Evolutionary conservation across 2,888 invertebrate species (phyloP).

Genomic region (Lymantria dispar): DNA sequence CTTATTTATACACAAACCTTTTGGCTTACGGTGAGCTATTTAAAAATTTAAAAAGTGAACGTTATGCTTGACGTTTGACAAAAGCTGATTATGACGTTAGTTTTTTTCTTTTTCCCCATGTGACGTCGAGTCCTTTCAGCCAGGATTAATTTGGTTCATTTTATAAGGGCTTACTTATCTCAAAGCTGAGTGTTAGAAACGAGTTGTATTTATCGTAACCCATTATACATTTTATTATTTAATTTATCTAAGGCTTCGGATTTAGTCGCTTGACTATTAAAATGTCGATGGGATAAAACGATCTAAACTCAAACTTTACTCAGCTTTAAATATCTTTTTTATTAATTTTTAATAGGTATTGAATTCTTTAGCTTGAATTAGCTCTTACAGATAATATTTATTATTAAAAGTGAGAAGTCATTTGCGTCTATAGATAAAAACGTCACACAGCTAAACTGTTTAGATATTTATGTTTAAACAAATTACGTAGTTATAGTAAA

Average conservation of each 20-base stretch:
- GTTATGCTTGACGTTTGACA: slow-evolving; percentile 72
- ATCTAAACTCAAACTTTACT: slow-evolving; percentile 71
- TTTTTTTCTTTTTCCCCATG: slow-evolving; percentile 60
- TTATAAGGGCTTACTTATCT: slow-evolving; percentile 80
- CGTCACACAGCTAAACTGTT: not conserved
- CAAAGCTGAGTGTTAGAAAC: slow-evolving; percentile 65
- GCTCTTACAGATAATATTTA: not conserved
- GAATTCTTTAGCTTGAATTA: slow-evolving; percentile 11
- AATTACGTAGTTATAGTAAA: too few relatives aligned
- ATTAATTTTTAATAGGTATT: slow-evolving; percentile 50
- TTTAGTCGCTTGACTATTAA: slow-evolving; percentile 79
- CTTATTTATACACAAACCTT: slow-evolving; percentile 21
- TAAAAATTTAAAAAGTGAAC: slow-evolving; percentile 70
- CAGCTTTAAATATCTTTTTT: slow-evolving; percentile 56
- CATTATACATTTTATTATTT: slow-evolving; percentile 82
- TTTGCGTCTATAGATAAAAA: not conserved
- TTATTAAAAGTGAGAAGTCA: not conserved
- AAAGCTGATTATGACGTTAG: slow-evolving; percentile 82
- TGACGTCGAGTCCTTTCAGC: slow-evolving; percentile 68
- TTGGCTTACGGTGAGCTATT: slow-evolving; percentile 67
- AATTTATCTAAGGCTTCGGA: slow-evolving; percentile 79
- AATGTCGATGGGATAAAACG: slow-evolving; percentile 72
- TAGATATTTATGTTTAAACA: too few relatives aligned
- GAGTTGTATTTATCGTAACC: slow-evolving; percentile 77
- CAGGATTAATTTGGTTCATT: slow-evolving; percentile 78